Base-by-base conservation (phyloP, 2,888 invertebrate genomes). In the Tipula helvola region DNA sequence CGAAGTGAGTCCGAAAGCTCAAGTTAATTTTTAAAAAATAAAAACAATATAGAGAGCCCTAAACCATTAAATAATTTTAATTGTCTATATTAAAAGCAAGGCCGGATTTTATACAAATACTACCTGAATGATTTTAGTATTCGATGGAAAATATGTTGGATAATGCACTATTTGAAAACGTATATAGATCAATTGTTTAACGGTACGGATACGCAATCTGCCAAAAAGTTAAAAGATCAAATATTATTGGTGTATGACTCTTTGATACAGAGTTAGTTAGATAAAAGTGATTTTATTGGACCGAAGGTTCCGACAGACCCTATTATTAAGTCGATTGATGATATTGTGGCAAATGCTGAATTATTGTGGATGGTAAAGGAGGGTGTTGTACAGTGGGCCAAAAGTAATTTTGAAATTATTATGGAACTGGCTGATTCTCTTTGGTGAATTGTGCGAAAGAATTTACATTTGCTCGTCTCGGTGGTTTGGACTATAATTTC, bases 191-290 rank as follows among this genome's bases (percentile, higher is more conserved):
- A 95, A 89, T 93, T 97, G 89, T 93, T 97, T 87, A 95, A 95
- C 90, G 96, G 96, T 89, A 95, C 96, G 0, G 96, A 97, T 90
- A 94, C 95, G 0, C 93, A 94, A 39, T 97, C 97, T 91, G 95
- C 96, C 57, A 94, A 94, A 41, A 95, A 96, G 87, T 93, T 98
- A 57, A 98, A 98, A 90, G 94, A 95, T 88, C 97, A 98, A 91
- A 95, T 98, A 1, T 92, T 98, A 57, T 97, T 97, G 91, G 93
- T 99, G 18, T 98, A 97, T 97, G 98, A 98, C 91, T 93, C 97
- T 87, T 94, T 98, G 84, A 98, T 98, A 91, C 97, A 98, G 91
- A 96, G 96, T 87, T 98, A 97, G 97, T 95, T 97, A 91, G 95
- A 96, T 89, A 94, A 95, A 0, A 93, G 94, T 88, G 91, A 94